Evolutionary conservation across 2,888 invertebrate genomes (phyloP).

Genomic region (Timema podura): DNA sequence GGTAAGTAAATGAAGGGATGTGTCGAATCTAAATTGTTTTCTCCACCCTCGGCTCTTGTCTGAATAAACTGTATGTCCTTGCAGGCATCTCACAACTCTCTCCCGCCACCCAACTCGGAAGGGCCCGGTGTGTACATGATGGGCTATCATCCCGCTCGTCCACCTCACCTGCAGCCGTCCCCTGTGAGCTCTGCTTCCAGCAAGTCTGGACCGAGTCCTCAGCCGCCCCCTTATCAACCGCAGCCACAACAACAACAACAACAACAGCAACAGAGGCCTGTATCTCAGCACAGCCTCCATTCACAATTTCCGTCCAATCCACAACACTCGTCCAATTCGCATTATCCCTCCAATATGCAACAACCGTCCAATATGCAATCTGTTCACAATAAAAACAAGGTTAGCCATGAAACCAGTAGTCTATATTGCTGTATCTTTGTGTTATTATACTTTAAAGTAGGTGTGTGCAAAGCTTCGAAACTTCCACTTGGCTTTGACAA

Average conservation of each 20-base stretch:
- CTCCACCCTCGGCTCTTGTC: no score
- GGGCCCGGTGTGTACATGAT: conserved; percentile 32
- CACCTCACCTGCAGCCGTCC: conserved; percentile 23
- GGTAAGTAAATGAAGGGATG: no score
- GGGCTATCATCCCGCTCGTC: conserved; percentile 32
- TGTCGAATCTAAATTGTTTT: no score
- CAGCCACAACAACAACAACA: conserved; percentile 27
- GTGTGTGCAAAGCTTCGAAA: no score
- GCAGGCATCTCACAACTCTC: conserved; percentile 20
- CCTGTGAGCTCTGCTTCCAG: conserved; percentile 25
- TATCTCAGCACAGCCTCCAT: conserved; percentile 33
- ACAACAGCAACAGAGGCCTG: conserved; percentile 32
- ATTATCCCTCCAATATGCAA: neutral
- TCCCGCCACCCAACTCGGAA: conserved; percentile 26
- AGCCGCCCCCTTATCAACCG: conserved; percentile 25
- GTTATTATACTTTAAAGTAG: no score
- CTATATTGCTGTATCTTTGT: no score
- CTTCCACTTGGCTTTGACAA: no score
- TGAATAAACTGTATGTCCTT: neutral
- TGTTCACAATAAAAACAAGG: no score
- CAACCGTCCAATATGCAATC: no score
- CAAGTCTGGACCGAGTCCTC: conserved; percentile 25
- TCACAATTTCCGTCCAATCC: conserved; percentile 39
- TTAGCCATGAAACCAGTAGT: no score
- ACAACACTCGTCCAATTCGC: conserved; percentile 39